These are phyloP conservation scores for Drosophila mojavensis DNA, from an alignment of 1,140 invertebrate species.

Conservation along the genomic window DNA sequence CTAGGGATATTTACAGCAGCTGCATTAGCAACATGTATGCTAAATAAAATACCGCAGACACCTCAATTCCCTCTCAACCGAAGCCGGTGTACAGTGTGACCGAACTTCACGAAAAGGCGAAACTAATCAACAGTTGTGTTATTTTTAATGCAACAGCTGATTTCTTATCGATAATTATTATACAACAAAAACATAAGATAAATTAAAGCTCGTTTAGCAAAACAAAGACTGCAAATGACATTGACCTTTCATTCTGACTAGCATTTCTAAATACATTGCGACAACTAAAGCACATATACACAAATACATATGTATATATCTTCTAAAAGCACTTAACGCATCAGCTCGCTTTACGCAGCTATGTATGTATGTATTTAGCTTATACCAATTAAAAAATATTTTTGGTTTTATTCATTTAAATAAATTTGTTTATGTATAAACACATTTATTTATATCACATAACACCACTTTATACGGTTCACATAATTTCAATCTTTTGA, in stretches of 20 bases:
- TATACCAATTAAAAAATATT: no score
- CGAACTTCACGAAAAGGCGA: background rate
- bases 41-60: background rate
- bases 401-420: no score
- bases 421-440: no score
- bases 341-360: background rate
- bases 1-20: background rate
- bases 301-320: no score
- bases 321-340: background rate
- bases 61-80: background rate
- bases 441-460: no score
- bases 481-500: no score
- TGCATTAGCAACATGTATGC: background rate
- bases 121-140: slow-evolving; percentile 4
- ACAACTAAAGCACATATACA: no score
- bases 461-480: no score
- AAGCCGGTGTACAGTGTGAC: background rate
- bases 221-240: no score
- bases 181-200: background rate
- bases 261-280: no score
- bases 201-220: background rate
- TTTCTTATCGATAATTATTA: slow-evolving; percentile 7
- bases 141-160: background rate
- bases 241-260: no score
- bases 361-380: no score